Conservation (phyloP, 2,113 vertebrate species). For the Pachyramphus minor region DNA sequence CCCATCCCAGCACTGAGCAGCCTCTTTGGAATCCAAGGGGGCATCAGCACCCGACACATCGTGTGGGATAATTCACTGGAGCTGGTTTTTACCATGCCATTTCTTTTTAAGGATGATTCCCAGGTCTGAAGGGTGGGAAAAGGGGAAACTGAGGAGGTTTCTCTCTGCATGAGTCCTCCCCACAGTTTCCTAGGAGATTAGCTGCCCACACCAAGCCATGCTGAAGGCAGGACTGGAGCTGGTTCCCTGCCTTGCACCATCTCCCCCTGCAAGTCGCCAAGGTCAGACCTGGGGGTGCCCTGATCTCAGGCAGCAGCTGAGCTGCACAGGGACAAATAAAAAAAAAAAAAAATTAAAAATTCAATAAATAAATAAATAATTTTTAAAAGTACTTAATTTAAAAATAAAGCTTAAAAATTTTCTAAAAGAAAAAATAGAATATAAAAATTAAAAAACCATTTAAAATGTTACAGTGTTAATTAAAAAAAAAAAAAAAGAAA, state of each 20-base stretch:
- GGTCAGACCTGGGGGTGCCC: not conserved
- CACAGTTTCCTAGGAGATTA: not conserved
- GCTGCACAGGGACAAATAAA: not conserved
- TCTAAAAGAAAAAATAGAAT: not conserved
- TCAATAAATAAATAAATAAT: not conserved
- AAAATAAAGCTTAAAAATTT: not conserved
- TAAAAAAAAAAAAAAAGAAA: not conserved
- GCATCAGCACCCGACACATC: accelerated
- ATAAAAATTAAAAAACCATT: not conserved
- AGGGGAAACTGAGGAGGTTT: not conserved
- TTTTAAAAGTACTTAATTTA: accelerated
- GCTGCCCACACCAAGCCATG: not conserved
- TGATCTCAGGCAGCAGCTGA: not conserved
- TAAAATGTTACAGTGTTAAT: not conserved
- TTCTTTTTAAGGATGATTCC: not conserved
- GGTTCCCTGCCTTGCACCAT: not conserved
- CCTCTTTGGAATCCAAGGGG: not conserved
- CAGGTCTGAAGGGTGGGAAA: not conserved
- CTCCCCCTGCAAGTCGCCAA: not conserved
- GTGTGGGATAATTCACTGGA: accelerated
- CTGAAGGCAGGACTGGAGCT: not conserved
- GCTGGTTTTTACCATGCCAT: accelerated
- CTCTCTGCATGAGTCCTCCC: not conserved
- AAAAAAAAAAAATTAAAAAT: not conserved
- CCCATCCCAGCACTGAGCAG: not conserved